Evolutionary conservation across 2,113 vertebrate species (phyloP).

Genomic region (Cochlearius cochlearius): DNA sequence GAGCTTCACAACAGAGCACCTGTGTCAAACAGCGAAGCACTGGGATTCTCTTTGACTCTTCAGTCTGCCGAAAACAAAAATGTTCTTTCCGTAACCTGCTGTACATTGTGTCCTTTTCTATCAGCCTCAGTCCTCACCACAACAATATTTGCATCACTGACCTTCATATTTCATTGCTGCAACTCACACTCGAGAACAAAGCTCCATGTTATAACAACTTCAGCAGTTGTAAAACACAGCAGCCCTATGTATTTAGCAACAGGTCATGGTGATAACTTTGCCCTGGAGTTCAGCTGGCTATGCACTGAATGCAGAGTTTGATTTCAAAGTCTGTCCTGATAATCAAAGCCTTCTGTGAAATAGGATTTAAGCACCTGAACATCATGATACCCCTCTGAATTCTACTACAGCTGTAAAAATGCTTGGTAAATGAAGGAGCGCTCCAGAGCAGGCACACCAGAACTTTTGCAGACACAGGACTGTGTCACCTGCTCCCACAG

Average conservation of each 20-base stretch:
- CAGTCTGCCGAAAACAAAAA: neutral
- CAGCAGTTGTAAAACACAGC: slow-evolving; percentile 12
- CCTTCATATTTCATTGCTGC: slow-evolving; percentile 21
- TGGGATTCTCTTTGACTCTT: neutral
- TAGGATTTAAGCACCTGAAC: neutral
- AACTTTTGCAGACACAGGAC: neutral
- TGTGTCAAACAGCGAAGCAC: neutral
- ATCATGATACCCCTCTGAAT: neutral
- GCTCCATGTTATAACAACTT: neutral
- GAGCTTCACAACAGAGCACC: neutral
- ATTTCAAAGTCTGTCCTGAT: slow-evolving; percentile 60
- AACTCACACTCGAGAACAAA: slow-evolving; percentile 12
- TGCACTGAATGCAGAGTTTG: slow-evolving; percentile 9
- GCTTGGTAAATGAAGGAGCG: neutral
- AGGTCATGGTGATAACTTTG: slow-evolving; percentile 43
- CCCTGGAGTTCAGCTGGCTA: slow-evolving; percentile 22
- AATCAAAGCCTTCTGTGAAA: neutral
- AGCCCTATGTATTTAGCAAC: slow-evolving; percentile 35
- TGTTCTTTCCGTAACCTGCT: neutral
- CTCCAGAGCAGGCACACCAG: neutral
- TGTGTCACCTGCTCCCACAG: neutral
- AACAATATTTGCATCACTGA: neutral
- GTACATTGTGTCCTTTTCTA: neutral
- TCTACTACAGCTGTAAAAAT: neutral
- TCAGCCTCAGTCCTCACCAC: neutral